phyloP scores from a whole-genome alignment of 35 echinoderm and acorn worm genomes.

The Apostichopus parvimensis region DNA sequence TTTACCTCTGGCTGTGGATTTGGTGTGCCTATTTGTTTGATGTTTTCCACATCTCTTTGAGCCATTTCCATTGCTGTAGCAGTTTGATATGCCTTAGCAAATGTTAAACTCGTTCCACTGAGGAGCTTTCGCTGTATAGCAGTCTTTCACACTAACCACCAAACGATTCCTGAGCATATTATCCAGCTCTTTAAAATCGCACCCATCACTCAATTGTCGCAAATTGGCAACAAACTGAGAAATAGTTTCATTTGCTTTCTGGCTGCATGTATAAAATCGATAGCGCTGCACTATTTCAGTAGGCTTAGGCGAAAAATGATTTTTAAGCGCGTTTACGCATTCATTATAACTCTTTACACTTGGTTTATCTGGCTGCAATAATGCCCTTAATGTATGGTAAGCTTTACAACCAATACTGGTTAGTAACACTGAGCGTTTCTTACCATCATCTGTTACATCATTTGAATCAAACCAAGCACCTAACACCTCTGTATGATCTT shows the following conservation, averaged over 20 bases:
- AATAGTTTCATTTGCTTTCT: conserved; percentile 31
- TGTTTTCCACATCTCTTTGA: conserved; percentile 22
- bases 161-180: conserved; percentile 46
- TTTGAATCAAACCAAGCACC: conserved; percentile 27
- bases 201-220: conserved; percentile 19
- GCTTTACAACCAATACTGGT: conserved; percentile 36
- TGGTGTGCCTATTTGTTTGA: background rate
- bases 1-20: background rate
- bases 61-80: conserved; percentile 39
- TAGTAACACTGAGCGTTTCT: conserved; percentile 19
- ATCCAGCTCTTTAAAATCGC: background rate
- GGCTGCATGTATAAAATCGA: conserved; percentile 29
- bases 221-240: conserved; percentile 11
- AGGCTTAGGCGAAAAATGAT: conserved; percentile 40
- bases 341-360: background rate
- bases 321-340: background rate
- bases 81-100: no score
- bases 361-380: conserved; percentile 11
- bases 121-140: no score
- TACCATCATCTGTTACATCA: conserved; percentile 22
- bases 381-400: conserved; percentile 1
- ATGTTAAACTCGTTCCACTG: no score
- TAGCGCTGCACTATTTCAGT: conserved; percentile 62
- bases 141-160: background rate
- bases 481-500: conserved; percentile 27